phyloP scores from a whole-genome alignment of 2,797 vertebrate genomes.

The Calcarius lapponicus region DNA sequence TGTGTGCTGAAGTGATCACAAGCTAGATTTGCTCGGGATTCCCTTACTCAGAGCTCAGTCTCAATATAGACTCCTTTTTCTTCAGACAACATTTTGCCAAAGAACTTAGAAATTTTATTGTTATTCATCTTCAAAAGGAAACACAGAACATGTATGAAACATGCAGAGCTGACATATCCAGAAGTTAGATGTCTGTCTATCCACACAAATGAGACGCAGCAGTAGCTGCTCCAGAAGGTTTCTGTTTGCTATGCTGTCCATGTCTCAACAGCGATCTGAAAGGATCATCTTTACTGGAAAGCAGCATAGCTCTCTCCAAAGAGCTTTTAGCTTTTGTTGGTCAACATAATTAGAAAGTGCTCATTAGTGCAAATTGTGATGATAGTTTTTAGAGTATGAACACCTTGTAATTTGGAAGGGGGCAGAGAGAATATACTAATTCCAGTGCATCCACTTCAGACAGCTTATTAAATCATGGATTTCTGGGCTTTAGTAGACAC shows the following conservation, averaged over 20 bases:
- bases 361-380: not conserved
- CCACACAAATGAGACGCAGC: not conserved
- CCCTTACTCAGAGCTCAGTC: not conserved
- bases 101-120: not conserved
- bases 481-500: not conserved
- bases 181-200: not conserved
- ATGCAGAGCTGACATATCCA: not conserved
- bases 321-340: not conserved
- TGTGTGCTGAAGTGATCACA: slow-evolving; percentile 16
- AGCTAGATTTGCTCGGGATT: slow-evolving; percentile 10
- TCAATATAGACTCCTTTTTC: not conserved
- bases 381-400: not conserved
- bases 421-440: not conserved
- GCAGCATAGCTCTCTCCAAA: not conserved
- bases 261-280: not conserved
- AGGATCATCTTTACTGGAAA: not conserved
- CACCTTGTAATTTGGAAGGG: not conserved
- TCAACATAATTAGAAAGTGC: not conserved
- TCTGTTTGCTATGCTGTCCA: not conserved
- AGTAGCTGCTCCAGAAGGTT: not conserved
- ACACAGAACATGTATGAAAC: not conserved
- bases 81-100: not conserved
- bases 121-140: not conserved
- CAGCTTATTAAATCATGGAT: not conserved
- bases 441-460: not conserved